Evolutionary conservation across 2,888 invertebrate species (phyloP), one percentile per base, ranked within the genome.

Genomic region (Galerucella calmariensis): DNA sequence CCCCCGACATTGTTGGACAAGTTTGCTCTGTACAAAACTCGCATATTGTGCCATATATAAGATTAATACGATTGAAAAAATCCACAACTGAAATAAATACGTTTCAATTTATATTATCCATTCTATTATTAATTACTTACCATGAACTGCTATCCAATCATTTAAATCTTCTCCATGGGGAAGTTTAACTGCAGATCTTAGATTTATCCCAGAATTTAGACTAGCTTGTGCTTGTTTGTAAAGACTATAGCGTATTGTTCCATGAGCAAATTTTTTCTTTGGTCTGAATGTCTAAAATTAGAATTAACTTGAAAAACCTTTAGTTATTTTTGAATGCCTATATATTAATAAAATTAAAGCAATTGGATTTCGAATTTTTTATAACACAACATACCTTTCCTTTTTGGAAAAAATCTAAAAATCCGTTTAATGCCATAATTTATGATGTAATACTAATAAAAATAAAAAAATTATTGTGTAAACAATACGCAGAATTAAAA

Each of bases 111-210:
- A 14, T 48, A 16, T 56, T 56, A 56, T 10, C 20, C n/a, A 56
- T 56, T 16, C 2, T 9, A 10, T 20, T 56, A 56, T 16, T 20
- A 56, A 56, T 2, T 16, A 72, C 80, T 81, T 89, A 95, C 95
- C 96, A 88, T 97, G 97, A 5, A 97, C 97, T 20, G 97, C 97
- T 56, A 96, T 90, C 97, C 97, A 97, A 86, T 97, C 97, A 83
- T 95, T 95, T 69, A 94, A 87, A 86, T 95, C 94, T 88, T 97
- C 97, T 6, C 93, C 93, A 44, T 91, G 91, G 1, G 97, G 97
- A 76, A 97, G 87, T 84, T 92, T 92, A 0, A 97, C 97, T 1
- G 94, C 96, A 67, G 90, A 88, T 76, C 94, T 90, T 75, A 97
- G 89, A 89, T 97, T 96, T 74, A 97, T 93, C 4, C 97, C 97